Conservation (phyloP, 2,888 invertebrate genomes). For the Notocelia uddmanniana region DNA sequence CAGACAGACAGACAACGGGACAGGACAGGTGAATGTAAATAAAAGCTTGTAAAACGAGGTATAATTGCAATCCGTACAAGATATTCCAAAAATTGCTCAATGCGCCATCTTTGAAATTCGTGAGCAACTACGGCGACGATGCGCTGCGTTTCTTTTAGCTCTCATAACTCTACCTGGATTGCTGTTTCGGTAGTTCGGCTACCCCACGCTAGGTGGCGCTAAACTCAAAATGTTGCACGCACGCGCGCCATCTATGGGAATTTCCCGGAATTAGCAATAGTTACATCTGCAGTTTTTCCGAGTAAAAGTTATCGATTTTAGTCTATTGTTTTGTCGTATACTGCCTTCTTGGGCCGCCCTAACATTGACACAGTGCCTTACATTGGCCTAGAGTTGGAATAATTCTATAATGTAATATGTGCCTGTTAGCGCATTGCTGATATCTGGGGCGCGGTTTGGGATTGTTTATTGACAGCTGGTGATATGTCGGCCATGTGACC, state of each 20-base stretch:
- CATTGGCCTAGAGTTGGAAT: slow-evolving; percentile 12
- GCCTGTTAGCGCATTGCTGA: slow-evolving; percentile 29
- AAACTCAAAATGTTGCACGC: neutral
- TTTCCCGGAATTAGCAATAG: slow-evolving; percentile 27
- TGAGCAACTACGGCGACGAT: neutral
- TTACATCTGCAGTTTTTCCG: slow-evolving; percentile 23
- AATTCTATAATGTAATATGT: slow-evolving; percentile 30
- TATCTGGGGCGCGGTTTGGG: neutral
- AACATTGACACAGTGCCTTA: slow-evolving; percentile 42
- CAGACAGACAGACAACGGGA: no score
- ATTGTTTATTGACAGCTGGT: neutral
- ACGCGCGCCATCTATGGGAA: slow-evolving; percentile 16
- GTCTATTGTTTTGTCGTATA: slow-evolving; percentile 36
- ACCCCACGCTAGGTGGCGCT: slow-evolving; percentile 6
- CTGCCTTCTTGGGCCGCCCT: slow-evolving; percentile 4
- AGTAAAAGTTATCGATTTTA: slow-evolving; percentile 35
- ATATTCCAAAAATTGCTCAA: neutral
- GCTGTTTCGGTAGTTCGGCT: slow-evolving; percentile 3
- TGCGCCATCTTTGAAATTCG: neutral
- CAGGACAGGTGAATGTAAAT: no score
- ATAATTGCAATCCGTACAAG: neutral
- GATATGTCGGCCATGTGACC: neutral
- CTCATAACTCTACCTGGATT: neutral
- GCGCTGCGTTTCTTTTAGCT: neutral
- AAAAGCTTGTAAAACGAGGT: no score